A percentile compares a stretch with the other conserved stretches of the same genome.
Conservation (phyloP, 2,888 invertebrate species). For the Anaspis maculata region DNA sequence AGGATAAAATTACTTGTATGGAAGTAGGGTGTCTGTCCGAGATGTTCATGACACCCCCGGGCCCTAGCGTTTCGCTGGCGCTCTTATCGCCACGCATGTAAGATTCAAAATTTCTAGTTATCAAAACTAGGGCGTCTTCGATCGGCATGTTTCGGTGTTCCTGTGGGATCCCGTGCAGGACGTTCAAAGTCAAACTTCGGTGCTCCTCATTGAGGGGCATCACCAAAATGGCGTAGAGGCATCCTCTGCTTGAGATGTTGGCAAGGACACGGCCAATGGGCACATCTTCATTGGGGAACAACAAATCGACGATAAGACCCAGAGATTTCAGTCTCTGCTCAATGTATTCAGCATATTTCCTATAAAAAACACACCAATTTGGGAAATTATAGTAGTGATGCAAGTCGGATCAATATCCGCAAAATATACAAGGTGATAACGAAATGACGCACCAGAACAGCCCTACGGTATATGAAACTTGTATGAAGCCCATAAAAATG, state of each 20-base stretch:
- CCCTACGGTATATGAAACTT: too few species aligned
- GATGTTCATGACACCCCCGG: constrained; percentile 29
- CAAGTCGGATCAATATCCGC: constrained; percentile 5
- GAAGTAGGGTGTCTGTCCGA: constrained; percentile 54
- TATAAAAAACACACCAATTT: too few species aligned
- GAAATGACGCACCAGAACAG: too few species aligned
- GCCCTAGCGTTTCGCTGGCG: constrained; percentile 20
- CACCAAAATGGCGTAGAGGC: constrained; percentile 80
- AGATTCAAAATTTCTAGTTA: constrained; percentile 62
- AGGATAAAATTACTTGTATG: constrained; percentile 47
- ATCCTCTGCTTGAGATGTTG: constrained; percentile 81
- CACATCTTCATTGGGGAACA: constrained; percentile 88
- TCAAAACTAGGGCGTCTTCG: constrained; percentile 77
- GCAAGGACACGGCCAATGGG: constrained; percentile 71
- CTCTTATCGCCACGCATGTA: constrained; percentile 48
- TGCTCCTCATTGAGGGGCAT: constrained; percentile 80
- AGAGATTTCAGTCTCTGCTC: constrained; percentile 71
- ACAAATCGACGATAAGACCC: constrained; percentile 73
- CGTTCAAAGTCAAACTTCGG: constrained; percentile 80
- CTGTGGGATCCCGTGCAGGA: constrained; percentile 84
- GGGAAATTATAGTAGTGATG: too few species aligned
- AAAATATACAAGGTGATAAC: constrained; percentile 3
- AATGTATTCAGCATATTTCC: constrained; percentile 83
- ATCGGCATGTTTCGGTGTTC: constrained; percentile 95
- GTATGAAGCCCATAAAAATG: too few species aligned